Base-by-base conservation (phyloP, 2,113 vertebrate genomes). In the Bujurquina vittata region DNA sequence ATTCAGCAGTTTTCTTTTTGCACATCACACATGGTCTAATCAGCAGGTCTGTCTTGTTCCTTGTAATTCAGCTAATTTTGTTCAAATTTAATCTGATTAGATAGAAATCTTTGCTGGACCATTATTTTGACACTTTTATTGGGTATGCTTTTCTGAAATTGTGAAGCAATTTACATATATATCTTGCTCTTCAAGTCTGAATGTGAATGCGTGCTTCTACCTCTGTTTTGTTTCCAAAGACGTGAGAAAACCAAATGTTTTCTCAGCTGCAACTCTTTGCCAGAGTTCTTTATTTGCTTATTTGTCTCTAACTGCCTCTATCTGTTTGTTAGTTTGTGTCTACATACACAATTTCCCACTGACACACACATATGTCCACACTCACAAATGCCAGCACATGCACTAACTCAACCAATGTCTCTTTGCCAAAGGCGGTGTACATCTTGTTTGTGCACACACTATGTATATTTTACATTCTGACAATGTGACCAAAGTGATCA, bases 381-480 rank as follows among this genome's bases (percentile, higher is more conserved):
- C 14, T n/a, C 4, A 20, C 69, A 37, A 23, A 75, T 2, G 1
- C 26, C 23, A 12, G 4, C 46, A 76, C 65, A 89, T 56, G 22
- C 81, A 67, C 37, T 61, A 59, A 81, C 33, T 73, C 81, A 80
- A 54, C 67, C 58, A 60, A 26, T 63, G 76, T 85, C 56, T 81
- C 57, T 61, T 90, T 72, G 86, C 94, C 86, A 75, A 58, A 77
- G 89, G 94, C 91, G 77, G 73, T 33, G 29, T 23, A 59, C 76
- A 67, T 78, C 54, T 87, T 89, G 61, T 83, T 82, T 82, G 69
- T 46, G 61, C 58, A 69, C 84, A 83, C 82, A 65, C 22, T 82
- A 79, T 84, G 86, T 83, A 84, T 87, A 90, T 88, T 92, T 93
- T 86, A 92, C 59, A 93, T 94, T 94, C 90, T 85, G 88, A 91